These are phyloP conservation scores for Gonioctena quinquepunctata DNA, from an alignment of 1,140 invertebrate genomes.

Conservation along the genomic window DNA sequence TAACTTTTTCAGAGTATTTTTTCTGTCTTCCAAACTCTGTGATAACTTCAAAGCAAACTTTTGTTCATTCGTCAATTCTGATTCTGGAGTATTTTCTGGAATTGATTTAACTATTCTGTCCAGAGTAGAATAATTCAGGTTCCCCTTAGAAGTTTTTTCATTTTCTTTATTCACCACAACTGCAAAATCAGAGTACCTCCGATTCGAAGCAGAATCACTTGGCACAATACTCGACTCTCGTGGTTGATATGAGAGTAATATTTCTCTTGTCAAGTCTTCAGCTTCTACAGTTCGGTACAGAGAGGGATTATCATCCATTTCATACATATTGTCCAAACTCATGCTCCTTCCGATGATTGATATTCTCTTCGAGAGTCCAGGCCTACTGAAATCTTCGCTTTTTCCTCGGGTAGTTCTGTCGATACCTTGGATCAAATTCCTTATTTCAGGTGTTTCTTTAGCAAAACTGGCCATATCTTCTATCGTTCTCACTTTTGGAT, in stretches of 20 bases:
- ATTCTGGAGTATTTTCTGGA: constrained; percentile 25
- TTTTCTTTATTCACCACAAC: background rate
- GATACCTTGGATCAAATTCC: background rate
- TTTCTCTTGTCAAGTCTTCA: constrained; percentile 9
- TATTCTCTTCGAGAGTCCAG: background rate
- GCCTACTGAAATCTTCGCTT: background rate
- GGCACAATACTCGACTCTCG: constrained; percentile 28
- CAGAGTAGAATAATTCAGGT: constrained; percentile 34
- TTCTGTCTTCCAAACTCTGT: constrained; percentile 33
- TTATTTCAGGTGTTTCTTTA: background rate
- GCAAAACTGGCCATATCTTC: constrained; percentile 13
- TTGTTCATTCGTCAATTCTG: constrained; percentile 39
- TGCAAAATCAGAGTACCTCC: constrained; percentile 26
- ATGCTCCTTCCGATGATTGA: constrained; percentile 12
- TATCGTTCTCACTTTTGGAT: constrained; percentile 30
- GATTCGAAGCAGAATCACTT: constrained; percentile 32
- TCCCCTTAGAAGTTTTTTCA: background rate
- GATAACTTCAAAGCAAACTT: constrained; percentile 37
- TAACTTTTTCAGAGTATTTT: constrained; percentile 34
- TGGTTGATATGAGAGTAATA: background rate
- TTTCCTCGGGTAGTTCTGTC: background rate
- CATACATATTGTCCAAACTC: constrained; percentile 24
- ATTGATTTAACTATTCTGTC: constrained; percentile 36
- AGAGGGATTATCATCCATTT: constrained; percentile 17
- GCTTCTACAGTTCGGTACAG: constrained; percentile 19